A percentile compares a stretch with the other conserved stretches of the same genome.
Evolutionary conservation across 2,113 vertebrate genomes (phyloP).

Genomic region (Gymnogyps californianus): DNA sequence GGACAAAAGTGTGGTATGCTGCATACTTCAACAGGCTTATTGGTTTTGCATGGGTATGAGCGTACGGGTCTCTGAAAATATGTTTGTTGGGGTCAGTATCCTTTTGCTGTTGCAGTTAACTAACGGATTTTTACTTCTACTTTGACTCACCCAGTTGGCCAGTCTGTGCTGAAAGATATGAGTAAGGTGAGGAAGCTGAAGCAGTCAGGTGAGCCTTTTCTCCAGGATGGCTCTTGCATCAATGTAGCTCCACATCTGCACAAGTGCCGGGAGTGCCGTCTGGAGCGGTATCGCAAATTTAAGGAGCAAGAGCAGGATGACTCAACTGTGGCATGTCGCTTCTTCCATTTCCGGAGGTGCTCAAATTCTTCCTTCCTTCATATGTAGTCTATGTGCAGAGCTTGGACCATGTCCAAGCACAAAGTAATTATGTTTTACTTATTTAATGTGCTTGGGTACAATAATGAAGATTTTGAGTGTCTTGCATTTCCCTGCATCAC

Average conservation of each 20-base stretch:
- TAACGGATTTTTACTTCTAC: slow-evolving; percentile 9
- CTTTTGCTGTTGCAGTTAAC: not conserved
- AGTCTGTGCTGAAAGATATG: slow-evolving; percentile 94
- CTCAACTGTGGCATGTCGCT: slow-evolving; percentile 95
- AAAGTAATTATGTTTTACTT: not conserved
- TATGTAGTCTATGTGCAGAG: not conserved
- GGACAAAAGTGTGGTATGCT: not conserved
- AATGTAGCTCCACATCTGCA: slow-evolving; percentile 97
- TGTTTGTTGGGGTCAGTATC: not conserved
- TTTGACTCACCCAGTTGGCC: slow-evolving; percentile 80
- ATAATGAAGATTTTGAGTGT: not conserved
- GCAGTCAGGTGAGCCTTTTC: slow-evolving; percentile 96
- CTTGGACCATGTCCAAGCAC: not conserved
- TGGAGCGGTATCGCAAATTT: slow-evolving; percentile 95
- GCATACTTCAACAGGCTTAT: not conserved
- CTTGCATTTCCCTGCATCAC: not conserved
- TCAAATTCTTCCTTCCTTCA: not conserved
- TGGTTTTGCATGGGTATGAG: not conserved
- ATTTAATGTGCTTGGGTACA: not conserved
- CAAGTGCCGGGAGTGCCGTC: slow-evolving; percentile 96
- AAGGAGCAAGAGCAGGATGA: slow-evolving; percentile 94
- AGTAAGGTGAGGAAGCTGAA: slow-evolving; percentile 95
- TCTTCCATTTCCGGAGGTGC: slow-evolving; percentile 98
- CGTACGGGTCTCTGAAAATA: not conserved
- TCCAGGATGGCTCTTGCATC: slow-evolving; percentile 97